Evolutionary conservation across 2,888 invertebrate species (phyloP), one percentile per base, ranked within the genome.

Genomic region (Mesoligia furuncula): DNA sequence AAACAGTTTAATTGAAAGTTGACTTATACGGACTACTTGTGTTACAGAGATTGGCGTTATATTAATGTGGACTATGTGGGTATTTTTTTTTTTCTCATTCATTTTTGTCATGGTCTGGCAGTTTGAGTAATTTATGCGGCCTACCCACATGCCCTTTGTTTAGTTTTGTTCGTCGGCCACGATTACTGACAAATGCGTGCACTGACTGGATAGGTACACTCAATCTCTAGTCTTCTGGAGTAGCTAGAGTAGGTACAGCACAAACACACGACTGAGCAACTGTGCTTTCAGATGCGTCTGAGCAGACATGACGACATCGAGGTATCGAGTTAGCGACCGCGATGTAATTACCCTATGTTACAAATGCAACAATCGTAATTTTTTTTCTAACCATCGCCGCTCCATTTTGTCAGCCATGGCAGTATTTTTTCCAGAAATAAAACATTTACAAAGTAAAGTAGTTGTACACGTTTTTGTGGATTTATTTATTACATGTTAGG

Each of bases 361-460:
- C n/a, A 57, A 57, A 70, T 27, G 15, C 39, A 69, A 42, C 20
- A 73, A 31, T 42, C 24, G 1, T 54, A 48, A 31, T 17, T n/a
- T 36, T 13, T 59, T 68, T 73, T 51, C 20, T 17, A 39, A n/a
- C 15, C n/a, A n/a, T 61, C 1, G 6, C 51, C 24, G 20, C 15
- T 42, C 62, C 39, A 68, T 64, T 73, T 73, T 51, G 51, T 31
- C 36, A 31, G n/a, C 57, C 31, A 77, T 39, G 59, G 77, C 61
- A 65, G 27, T 75, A 83, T 73, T 81, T 84, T 85, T 64, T 6
- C 20, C 9, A 68, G 36, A 51, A 75, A 27, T 31, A 31, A 36
- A 17, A 27, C 54, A 69, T 72, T 79, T 62, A 36, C 31, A 39
- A 75, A 72, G 13, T 69, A 36, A 42, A 71, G 59, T 62, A 67